Conservation (phyloP, 2,797 vertebrate genomes). For the Silurus aristotelis region DNA sequence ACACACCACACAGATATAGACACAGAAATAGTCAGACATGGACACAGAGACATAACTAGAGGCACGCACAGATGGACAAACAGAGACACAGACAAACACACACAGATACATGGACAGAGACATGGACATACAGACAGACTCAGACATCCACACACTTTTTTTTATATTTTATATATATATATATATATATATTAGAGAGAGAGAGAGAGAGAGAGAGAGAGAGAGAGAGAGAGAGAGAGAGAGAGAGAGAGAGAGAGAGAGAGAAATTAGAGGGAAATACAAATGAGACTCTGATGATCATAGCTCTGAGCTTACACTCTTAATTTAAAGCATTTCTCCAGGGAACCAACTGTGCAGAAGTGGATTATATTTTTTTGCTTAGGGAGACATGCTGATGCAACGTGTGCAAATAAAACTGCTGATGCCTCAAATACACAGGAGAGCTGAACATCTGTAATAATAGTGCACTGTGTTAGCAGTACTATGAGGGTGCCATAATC, state of each 20-base stretch:
- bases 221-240: no score
- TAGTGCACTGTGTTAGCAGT: neutral
- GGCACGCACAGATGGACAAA: neutral
- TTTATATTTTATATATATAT: no score
- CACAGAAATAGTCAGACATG: neutral
- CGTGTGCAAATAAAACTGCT: constrained; percentile 7
- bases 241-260: no score
- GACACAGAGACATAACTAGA: neutral
- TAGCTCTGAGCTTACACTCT: neutral
- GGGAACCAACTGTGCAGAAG: neutral
- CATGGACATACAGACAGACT: neutral
- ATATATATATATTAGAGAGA: no score
- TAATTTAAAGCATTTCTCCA: neutral
- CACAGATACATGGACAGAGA: neutral
- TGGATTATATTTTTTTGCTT: neutral
- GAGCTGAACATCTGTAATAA: neutral
- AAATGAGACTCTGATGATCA: neutral
- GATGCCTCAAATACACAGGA: neutral
- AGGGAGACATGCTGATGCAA: constrained; percentile 15
- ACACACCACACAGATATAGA: neutral
- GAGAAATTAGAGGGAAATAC: neutral
- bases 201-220: no score
- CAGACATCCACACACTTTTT: neutral
- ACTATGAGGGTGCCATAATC: neutral
- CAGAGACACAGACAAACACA: neutral